Conservation (phyloP, 2,797 vertebrate genomes). For the Rhinichthys osculus region DNA sequence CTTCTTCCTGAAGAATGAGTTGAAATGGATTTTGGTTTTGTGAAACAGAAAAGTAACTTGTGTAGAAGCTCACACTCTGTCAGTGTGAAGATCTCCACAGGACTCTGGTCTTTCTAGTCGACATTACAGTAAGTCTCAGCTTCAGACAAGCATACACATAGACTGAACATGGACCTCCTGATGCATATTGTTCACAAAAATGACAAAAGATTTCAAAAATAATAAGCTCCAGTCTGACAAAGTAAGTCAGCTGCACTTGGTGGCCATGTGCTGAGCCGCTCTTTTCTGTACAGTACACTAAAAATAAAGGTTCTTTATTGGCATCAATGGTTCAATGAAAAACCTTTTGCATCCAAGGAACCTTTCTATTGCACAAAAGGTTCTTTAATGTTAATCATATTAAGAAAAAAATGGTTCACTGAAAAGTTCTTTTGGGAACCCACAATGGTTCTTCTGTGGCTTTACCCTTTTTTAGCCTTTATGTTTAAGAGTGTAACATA, state of each 20-base stretch:
- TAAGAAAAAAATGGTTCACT: no score
- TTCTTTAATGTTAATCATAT: background rate
- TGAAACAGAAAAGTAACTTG: conserved; percentile 49
- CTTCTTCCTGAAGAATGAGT: conserved; percentile 61
- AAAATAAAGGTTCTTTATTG: background rate
- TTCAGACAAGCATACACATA: background rate
- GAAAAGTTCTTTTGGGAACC: no score
- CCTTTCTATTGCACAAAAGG: background rate
- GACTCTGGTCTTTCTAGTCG: background rate
- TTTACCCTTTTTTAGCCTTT: no score
- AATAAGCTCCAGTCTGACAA: background rate
- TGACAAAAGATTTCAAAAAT: conserved; percentile 6
- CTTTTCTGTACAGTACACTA: background rate
- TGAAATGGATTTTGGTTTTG: conserved; percentile 61
- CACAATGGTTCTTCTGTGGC: no score
- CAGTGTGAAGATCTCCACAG: conserved; percentile 18
- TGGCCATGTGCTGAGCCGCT: background rate
- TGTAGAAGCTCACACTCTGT: conserved; percentile 22
- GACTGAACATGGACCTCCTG: background rate
- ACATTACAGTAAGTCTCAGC: background rate
- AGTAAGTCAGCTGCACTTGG: background rate
- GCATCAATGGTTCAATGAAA: background rate
- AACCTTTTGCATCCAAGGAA: background rate
- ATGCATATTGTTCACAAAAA: conserved; percentile 9
- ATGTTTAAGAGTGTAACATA: no score